A percentile compares a stretch with the other conserved stretches of the same genome.
phyloP scores from a whole-genome alignment of 2,113 vertebrate genomes.

The Zosterops borbonicus region DNA sequence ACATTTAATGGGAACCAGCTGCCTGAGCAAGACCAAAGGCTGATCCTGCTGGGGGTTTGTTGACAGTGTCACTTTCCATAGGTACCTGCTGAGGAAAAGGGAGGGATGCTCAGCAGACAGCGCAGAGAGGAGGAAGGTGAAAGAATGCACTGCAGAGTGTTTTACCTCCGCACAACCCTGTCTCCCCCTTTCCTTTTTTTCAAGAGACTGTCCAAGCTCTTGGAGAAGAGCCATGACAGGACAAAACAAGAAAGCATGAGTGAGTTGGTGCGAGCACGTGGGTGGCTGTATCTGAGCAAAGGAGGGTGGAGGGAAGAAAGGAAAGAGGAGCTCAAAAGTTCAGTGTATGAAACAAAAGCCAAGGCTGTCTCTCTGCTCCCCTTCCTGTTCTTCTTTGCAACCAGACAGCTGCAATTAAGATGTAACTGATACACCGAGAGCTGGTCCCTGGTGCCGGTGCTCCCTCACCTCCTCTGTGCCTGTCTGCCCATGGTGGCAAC shows the following conservation, averaged over 20 bases:
- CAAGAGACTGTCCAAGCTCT: not conserved
- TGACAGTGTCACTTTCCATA: conserved; percentile 41
- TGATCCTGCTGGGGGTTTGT: conserved; percentile 42
- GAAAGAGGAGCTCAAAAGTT: not conserved
- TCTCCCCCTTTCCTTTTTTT: not conserved
- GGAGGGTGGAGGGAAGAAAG: not conserved
- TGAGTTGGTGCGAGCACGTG: not conserved
- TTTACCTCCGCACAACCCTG: not conserved
- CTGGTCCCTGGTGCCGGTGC: fast-evolving
- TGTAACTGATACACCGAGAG: not conserved
- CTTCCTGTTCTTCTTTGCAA: not conserved
- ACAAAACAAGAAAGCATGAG: not conserved
- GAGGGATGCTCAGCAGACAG: not conserved
- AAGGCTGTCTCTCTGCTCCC: not conserved
- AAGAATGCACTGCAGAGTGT: not conserved
- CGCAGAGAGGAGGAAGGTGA: not conserved
- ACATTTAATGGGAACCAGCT: conserved; percentile 63
- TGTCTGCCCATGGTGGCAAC: not conserved
- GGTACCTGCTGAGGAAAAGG: conserved; percentile 62
- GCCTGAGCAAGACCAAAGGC: conserved; percentile 42
- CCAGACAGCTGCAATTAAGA: conserved; percentile 38
- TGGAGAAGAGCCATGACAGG: not conserved
- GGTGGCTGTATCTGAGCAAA: conserved; percentile 1
- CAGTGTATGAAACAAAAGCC: not conserved
- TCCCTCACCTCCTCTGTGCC: not conserved